A percentile compares a stretch with the other conserved stretches of the same genome.
These are phyloP conservation scores for Ptychadena robeensis DNA, from an alignment of 2,797 vertebrate species.

Conservation along the genomic window DNA sequence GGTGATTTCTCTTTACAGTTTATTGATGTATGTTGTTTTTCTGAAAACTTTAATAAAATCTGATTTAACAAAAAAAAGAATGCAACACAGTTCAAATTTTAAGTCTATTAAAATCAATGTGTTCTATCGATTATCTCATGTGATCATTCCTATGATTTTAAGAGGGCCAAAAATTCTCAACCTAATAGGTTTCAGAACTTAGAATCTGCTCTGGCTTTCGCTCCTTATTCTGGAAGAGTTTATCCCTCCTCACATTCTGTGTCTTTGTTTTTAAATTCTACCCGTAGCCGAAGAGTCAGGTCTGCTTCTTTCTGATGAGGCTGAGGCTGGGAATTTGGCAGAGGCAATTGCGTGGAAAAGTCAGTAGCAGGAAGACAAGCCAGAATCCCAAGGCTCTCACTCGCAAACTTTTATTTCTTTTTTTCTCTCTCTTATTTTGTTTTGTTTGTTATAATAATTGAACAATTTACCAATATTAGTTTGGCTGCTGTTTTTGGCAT, in stretches of 20 bases:
- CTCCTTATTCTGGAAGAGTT: not conserved
- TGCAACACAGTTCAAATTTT: not conserved
- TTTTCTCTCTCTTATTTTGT: not conserved
- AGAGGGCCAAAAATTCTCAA: not conserved
- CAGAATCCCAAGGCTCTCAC: slow-evolving; percentile 17
- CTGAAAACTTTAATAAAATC: too few relatives aligned
- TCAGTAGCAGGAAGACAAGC: not conserved
- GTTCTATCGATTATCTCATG: not conserved
- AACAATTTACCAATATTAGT: slow-evolving; percentile 22
- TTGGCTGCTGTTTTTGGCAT: not conserved
- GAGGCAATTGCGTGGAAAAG: not conserved
- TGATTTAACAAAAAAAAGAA: too few relatives aligned
- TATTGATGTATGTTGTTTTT: too few relatives aligned
- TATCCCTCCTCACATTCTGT: not conserved
- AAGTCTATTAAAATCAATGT: not conserved
- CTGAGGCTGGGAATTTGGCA: slow-evolving; percentile 56
- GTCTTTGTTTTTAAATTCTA: slow-evolving; percentile 26
- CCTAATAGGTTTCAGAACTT: not conserved
- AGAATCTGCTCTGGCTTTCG: not conserved
- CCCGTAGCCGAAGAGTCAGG: slow-evolving; percentile 15
- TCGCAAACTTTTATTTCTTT: not conserved
- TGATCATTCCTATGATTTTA: not conserved
- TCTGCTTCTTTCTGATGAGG: slow-evolving; percentile 21
- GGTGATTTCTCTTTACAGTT: too few relatives aligned
- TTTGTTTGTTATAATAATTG: slow-evolving; percentile 35